Evolutionary conservation across 2,113 vertebrate species (phyloP), one percentile per base, ranked within the genome.

Genomic region (Aphelocoma coerulescens): DNA sequence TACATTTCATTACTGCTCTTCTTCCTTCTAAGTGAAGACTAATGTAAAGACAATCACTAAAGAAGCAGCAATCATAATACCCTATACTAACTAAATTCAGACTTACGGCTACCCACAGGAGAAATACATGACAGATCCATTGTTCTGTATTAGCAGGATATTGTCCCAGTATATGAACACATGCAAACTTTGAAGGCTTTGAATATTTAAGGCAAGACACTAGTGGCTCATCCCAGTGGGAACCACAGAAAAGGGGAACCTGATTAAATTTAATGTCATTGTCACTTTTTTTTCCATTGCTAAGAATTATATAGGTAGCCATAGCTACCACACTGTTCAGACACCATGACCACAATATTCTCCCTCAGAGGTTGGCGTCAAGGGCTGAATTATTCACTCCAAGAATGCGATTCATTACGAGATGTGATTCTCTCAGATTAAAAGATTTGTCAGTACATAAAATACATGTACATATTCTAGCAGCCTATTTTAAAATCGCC

Each of bases 221-320:
- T 98, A 98, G 98, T 98, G 98, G 98, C 98, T 98, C 98, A 98
- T 98, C 98, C 98, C 98, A 98, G 98, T 98, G 98, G 98, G 99
- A 99, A 98, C 98, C 98, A 98, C 97, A 98, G 97, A 98, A 99
- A 98, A 99, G 98, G 98, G 97, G 98, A 99, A 99, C 99, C 99
- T 99, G 99, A 99, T 99, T 99, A 99, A 99, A 99, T 99, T 99
- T 98, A 98, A 98, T 99, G 99, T 99, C 99, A 99, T 98, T 98
- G 98, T 98, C 98, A 98, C 98, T 98, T 98, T 99, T 99, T 99
- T 98, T 98, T 97, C 96, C 96, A 98, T 98, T 98, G 97, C 98
- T 97, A 98, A 98, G 98, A 99, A 99, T 99, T 99, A 99, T 99
- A 99, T 98, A 98, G 98, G 99, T 99, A 99, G 98, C 99, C 99